Conservation (phyloP, 2,797 vertebrate genomes). For the Rhabdophis nuchalis region DNA sequence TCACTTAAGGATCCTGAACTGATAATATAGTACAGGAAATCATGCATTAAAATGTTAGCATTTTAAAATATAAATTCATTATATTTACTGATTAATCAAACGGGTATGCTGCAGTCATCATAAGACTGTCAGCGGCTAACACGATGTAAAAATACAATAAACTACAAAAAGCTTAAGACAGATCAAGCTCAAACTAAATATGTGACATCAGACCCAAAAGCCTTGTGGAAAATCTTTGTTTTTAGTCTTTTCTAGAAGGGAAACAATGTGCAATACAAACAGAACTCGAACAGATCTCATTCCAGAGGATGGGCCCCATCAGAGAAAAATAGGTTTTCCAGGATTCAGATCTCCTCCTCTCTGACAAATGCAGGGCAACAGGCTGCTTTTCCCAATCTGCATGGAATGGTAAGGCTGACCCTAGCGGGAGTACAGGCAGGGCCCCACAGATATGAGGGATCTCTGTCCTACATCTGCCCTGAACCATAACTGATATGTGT, state of each 20-base stretch:
- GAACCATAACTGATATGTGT: background rate
- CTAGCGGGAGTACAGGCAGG: background rate
- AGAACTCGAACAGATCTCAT: background rate
- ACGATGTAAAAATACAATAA: background rate
- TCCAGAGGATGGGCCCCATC: background rate
- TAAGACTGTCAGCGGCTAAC: background rate
- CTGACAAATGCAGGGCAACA: background rate
- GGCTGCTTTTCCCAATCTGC: background rate
- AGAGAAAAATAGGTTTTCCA: background rate
- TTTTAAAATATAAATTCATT: background rate
- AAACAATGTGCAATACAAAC: background rate
- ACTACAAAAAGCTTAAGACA: background rate
- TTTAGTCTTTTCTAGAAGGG: background rate
- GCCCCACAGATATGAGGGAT: background rate
- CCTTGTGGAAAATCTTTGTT: background rate
- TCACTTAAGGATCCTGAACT: slow-evolving; percentile 17
- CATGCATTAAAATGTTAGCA: slow-evolving; percentile 13
- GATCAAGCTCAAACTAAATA: background rate
- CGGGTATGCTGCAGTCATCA: no score
- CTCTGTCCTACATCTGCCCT: background rate
- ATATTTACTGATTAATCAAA: background rate
- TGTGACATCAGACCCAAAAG: background rate
- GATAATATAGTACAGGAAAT: slow-evolving; percentile 28
- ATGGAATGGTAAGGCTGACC: background rate
- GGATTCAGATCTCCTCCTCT: background rate